Base-by-base conservation (phyloP, 2,797 vertebrate genomes). In the Acomys russatus region DNA sequence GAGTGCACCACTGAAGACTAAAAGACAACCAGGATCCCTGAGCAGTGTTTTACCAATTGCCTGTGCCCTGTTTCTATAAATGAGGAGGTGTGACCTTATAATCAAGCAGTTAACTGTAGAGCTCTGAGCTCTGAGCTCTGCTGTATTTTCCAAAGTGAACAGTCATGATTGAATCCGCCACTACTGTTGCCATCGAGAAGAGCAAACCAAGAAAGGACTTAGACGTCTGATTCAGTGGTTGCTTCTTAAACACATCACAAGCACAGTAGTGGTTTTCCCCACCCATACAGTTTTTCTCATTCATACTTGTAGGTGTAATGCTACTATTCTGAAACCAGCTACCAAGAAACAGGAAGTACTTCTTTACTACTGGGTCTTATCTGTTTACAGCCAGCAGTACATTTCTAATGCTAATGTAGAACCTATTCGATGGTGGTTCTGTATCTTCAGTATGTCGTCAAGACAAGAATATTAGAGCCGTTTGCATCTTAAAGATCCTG, bases 221-320 rank as follows among this genome's bases (percentile, higher is more conserved):
- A 28, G 68, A 91, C 70, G 85, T 66, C 63, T 90, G 44, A 93
- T 54, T 95, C 49, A 44, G 20, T 59, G 54, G 77, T 95, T 90
- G 76, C 51, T 90, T 91, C 61, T 95, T 94, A 70, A 94, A 87
- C 14, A 51, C 9, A 68, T 4, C 79, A 14, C 38, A 49, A 68
- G 3, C 79, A 14, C 38, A 49, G 66, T 17, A 49, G 68, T 90
- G 79, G 44, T 88, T 96, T 88, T 89, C 28, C 56, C 73, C 30
- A 64, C 77, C 33, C n/a, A 30, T 70, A 59, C 59, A 51, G 51
- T 35, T 76, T 49, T 76, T 11, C 23, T 20, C 73, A 49, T 64
- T 4, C 35, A 30, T 38, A 44, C 79, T 51, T 87, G 33, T 33
- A 11, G 59, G 70, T 89, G 2, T 93, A 94, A 87, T 56, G 33